Conservation (phyloP, 37 sponge, comb jelly and placozoan genomes). For the Geodia barretti region DNA sequence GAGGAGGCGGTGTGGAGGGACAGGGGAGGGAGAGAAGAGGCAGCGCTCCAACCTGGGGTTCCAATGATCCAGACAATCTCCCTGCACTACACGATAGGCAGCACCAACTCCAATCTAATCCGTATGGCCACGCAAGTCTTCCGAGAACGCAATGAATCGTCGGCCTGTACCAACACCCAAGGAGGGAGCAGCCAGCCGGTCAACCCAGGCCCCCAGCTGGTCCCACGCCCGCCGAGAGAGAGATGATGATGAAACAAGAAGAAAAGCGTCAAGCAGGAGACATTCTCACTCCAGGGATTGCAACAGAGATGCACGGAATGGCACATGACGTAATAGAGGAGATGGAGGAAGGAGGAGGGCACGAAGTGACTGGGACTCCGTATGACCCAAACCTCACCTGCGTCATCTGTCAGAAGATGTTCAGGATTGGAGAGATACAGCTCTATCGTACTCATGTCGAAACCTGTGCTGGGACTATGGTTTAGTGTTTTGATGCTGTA, state of each 20-base stretch:
- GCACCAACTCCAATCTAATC: too few relatives aligned
- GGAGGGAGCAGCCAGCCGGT: too few relatives aligned
- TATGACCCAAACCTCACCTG: slow-evolving; percentile 49
- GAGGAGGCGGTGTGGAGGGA: neutral
- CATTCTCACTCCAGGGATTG: neutral
- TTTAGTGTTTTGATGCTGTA: neutral
- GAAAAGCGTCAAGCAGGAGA: neutral
- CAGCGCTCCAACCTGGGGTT: too few relatives aligned
- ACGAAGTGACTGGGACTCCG: slow-evolving; percentile 4
- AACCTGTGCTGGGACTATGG: neutral
- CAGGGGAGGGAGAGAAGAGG: neutral
- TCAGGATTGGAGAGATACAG: slow-evolving; percentile 55
- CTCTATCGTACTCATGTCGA: slow-evolving; percentile 20
- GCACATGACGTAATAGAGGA: neutral
- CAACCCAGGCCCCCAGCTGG: too few relatives aligned
- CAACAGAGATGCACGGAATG: neutral
- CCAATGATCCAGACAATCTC: too few relatives aligned
- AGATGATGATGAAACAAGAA: neutral
- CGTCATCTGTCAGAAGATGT: slow-evolving; percentile 15
- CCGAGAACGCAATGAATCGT: too few relatives aligned
- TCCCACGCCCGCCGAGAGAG: too few relatives aligned
- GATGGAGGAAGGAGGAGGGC: neutral
- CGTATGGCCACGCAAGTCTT: too few relatives aligned
- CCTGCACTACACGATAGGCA: too few relatives aligned
- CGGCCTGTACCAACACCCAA: too few relatives aligned